Evolutionary conservation across 2,888 invertebrate species (phyloP).

Genomic region (Uloborus plumipes): DNA sequence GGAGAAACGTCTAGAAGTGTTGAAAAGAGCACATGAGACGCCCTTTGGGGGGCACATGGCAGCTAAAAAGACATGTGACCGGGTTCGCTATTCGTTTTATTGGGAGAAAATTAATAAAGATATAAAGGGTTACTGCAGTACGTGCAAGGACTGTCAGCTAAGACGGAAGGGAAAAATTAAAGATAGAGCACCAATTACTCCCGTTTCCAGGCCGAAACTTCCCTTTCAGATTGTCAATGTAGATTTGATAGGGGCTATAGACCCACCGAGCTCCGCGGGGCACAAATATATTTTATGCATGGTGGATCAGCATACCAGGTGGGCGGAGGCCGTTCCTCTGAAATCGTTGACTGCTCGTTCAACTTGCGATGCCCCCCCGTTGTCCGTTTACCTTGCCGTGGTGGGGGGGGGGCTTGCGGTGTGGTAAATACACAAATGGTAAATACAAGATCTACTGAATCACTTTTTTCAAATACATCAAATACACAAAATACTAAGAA

Average conservation of each 20-base stretch:
- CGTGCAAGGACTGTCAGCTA: not conserved
- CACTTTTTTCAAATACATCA: no score
- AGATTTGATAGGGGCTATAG: slow-evolving; percentile 16
- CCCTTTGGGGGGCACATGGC: not conserved
- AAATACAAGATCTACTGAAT: no score
- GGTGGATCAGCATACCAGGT: slow-evolving; percentile 5
- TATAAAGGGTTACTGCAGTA: not conserved
- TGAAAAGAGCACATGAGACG: slow-evolving; percentile 6
- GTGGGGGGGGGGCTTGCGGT: slow-evolving; percentile 7
- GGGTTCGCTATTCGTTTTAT: slow-evolving; percentile 1
- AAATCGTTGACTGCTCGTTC: not conserved
- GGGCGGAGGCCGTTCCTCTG: not conserved
- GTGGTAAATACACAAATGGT: no score
- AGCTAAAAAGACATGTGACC: not conserved
- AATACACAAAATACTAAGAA: no score
- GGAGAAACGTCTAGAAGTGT: no score
- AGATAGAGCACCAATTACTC: not conserved
- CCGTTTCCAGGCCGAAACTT: not conserved
- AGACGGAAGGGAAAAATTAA: not conserved
- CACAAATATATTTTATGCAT: slow-evolving; percentile 4
- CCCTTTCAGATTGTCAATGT: slow-evolving; percentile 20
- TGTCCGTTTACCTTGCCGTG: not conserved
- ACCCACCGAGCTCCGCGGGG: slow-evolving; percentile 10
- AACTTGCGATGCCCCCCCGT: slow-evolving; percentile 3
- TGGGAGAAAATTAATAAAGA: not conserved